Evolutionary conservation across 2,797 vertebrate species (phyloP).

Genomic region (Micropoecilia bifurca): DNA sequence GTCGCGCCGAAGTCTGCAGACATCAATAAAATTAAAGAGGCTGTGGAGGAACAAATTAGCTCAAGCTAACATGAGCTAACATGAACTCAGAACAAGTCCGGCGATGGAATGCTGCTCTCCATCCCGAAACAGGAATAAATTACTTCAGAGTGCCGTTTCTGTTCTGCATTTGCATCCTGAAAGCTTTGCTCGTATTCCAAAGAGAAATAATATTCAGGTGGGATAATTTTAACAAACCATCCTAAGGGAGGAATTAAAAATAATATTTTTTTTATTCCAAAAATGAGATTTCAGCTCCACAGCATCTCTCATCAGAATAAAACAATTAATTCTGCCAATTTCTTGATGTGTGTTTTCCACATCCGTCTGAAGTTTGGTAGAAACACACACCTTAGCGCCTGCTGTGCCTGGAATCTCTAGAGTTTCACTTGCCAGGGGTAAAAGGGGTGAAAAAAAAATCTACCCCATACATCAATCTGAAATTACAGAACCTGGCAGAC

Average conservation of each 20-base stretch:
- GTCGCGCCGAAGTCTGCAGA: conserved; percentile 70
- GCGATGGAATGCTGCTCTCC: conserved; percentile 32
- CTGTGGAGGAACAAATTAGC: conserved; percentile 62
- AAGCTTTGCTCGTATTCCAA: conserved; percentile 12
- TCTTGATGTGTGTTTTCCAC: conserved; percentile 56
- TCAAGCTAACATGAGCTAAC: conserved; percentile 26
- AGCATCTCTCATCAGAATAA: conserved; percentile 28
- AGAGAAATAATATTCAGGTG: conserved; percentile 5
- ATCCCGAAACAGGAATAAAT: conserved; percentile 32
- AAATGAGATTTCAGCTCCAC: conserved; percentile 13
- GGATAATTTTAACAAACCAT: conserved; percentile 22
- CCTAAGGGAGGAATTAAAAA: conserved; percentile 18
- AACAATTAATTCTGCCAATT: conserved; percentile 39
- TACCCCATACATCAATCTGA: conserved; percentile 70
- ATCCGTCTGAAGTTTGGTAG: conserved; percentile 60
- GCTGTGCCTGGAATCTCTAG: conserved; percentile 53
- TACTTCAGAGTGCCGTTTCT: conserved; percentile 5
- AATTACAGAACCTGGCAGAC: conserved; percentile 64
- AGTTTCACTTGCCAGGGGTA: conserved; percentile 37
- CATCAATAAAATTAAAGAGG: conserved; percentile 77
- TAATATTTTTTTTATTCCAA: conserved; percentile 14
- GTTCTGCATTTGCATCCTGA: conserved; percentile 14
- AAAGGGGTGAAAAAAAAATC: background rate
- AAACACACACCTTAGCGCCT: conserved; percentile 58
- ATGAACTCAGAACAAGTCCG: conserved; percentile 22